Base-by-base conservation (phyloP, 1,140 invertebrate genomes). In the Brachionus angularis region DNA sequence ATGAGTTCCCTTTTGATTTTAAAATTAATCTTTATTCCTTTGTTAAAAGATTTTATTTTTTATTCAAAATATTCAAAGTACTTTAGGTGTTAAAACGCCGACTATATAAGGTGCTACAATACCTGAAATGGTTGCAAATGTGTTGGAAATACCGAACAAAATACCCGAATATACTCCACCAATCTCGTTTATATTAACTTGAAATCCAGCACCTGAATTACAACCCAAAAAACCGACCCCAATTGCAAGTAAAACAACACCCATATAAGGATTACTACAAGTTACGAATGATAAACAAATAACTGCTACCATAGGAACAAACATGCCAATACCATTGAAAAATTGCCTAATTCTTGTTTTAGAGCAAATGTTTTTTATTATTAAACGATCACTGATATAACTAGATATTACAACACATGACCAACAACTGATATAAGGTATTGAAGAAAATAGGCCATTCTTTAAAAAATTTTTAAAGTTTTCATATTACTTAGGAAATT, bases 61-160 rank as follows among this genome's bases (percentile, higher is more conserved):
- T 29, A 7, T 8, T 18, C 21, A 50, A 50, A 50, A 8, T 8
- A 50, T 7, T 18, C 8, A 50, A 50, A 29, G 16, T 10, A 50
- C 47, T 5, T 50, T 21, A 50, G 67, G 21, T 18, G 67, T 71
- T 16, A 71, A 10, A 25, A 71, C 49, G 31, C 34, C 34, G 18
- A 50, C 46, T n/a, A 71, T 47, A 27, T 67, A 67, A 27, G 62
- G 62, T 23, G 62, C 89, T 1, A 93, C 78, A 72, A 93, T 91
- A 16, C 91, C 91, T 16, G 91, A 89, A 70, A 93, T 78, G 1
- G 90, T 92, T 0, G 89, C 90, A 72, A 91, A 83, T 0, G 89
- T 91, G 78, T 93, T 93, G 1, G 89, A 88, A 39, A 93, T 85
- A 1, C 91, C 91, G 87, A 91, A 91, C 14, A 92, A 77, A 1